A percentile compares a stretch with the other conserved stretches of the same genome.
These are phyloP conservation scores for Cryptus viduatorius DNA, from an alignment of 2,888 invertebrate genomes.

Conservation along the genomic window DNA sequence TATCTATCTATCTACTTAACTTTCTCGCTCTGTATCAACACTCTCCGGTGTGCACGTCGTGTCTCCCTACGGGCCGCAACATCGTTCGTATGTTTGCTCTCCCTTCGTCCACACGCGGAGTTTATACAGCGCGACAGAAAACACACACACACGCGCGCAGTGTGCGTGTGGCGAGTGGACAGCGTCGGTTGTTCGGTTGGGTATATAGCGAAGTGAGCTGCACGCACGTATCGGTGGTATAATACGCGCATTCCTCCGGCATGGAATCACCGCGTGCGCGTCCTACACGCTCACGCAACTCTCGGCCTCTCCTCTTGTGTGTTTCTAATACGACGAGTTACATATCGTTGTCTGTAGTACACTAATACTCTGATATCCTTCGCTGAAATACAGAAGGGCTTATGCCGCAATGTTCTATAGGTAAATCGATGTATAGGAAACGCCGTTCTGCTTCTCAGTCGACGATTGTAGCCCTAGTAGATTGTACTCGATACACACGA, in stretches of 20 bases:
- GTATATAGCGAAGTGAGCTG: conserved; percentile 29
- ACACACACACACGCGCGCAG: background rate
- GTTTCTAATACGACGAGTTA: background rate
- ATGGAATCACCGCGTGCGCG: conserved; percentile 69
- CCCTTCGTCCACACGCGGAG: conserved; percentile 1
- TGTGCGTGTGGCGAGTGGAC: conserved; percentile 22
- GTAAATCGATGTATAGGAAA: background rate
- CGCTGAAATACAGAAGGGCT: no score
- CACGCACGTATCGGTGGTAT: conserved; percentile 64
- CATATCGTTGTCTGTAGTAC: background rate
- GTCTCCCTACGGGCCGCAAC: background rate
- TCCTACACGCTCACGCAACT: conserved; percentile 59
- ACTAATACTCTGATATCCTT: conserved; percentile 32
- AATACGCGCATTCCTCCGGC: conserved; percentile 71
- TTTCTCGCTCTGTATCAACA: conserved; percentile 47
- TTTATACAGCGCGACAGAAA: background rate
- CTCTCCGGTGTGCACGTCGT: background rate
- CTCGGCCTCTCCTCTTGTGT: conserved; percentile 21
- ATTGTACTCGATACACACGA: conserved; percentile 4
- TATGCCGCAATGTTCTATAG: no score
- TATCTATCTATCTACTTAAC: background rate
- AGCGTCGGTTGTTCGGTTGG: background rate
- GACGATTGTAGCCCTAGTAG: background rate
- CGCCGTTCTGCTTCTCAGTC: background rate
- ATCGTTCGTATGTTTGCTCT: background rate